A percentile compares a stretch with the other conserved stretches of the same genome.
Evolutionary conservation across 2,113 vertebrate species (phyloP).

Genomic region (Pica pica): DNA sequence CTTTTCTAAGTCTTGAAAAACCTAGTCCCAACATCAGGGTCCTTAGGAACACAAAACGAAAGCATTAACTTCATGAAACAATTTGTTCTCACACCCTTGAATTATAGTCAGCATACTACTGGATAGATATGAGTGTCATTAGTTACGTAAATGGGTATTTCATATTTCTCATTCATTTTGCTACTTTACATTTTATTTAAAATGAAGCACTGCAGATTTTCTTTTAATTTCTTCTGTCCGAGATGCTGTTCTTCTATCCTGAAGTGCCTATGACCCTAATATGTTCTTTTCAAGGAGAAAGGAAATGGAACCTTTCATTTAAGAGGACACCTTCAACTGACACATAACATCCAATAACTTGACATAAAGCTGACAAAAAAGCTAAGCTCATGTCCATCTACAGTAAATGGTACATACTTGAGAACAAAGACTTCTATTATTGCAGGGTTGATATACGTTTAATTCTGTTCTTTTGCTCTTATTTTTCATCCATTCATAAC

Average conservation of each 20-base stretch:
- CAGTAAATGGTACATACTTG: background rate
- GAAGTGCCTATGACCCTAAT: background rate
- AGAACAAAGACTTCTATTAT: background rate
- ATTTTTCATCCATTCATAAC: background rate
- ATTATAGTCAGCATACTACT: background rate
- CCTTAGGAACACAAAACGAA: conserved; percentile 51
- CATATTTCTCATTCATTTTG: background rate
- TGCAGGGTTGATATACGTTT: fast-evolving
- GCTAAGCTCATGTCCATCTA: background rate
- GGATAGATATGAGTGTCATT: background rate
- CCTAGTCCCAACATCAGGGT: background rate
- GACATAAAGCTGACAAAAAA: background rate
- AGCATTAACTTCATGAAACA: conserved; percentile 34
- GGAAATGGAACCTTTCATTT: background rate
- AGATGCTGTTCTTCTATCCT: background rate
- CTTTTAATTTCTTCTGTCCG: background rate
- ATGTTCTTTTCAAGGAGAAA: background rate
- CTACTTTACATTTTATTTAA: background rate
- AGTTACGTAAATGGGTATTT: background rate
- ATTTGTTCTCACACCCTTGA: conserved; percentile 24
- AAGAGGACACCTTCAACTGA: background rate
- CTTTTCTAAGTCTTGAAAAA: conserved; percentile 47
- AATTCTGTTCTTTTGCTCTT: background rate
- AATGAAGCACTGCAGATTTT: background rate
- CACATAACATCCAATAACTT: background rate